Evolutionary conservation across 2,113 vertebrate genomes (phyloP), one percentile per base, ranked within the genome.

Genomic region (Rallus limicola): DNA sequence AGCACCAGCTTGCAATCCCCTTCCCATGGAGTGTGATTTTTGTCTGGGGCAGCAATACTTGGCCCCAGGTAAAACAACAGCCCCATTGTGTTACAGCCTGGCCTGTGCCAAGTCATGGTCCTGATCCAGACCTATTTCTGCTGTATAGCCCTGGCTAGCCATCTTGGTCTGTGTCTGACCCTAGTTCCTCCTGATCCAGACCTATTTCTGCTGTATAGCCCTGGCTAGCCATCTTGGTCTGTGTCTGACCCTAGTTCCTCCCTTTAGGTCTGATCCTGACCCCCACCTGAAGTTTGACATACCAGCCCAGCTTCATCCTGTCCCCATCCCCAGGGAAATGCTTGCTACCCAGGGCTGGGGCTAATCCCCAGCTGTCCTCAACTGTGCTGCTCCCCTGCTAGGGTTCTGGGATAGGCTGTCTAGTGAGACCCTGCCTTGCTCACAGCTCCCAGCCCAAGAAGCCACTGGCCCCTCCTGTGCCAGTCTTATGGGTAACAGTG

Each of bases 331-430:
- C 18, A 12, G 53, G 48, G 38, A 71, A 46, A 17, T 34, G 33
- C 28, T 50, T 46, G 33, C 25, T 76, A 36, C 6, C 31, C 42
- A 29, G 19, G 34, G 6, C 28, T 63, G 42, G 10, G 5, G 13
- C 2, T 60, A 38, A 38, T 24, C 14, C 7, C 65, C 1, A 0
- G 4, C 9, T 28, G 29, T 5, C n/a, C 33, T 40, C 1, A 3
- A 28, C 16, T 36, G 34, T 14, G 36, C 40, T 53, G 23, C 16
- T 76, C 16, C 33, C 33, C 1, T 2, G 10, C 20, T 33, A 29
- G 19, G 26, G 44, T 28, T 26, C 3, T 56, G 28, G 26, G 31
- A 77, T 1, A 23, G 5, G 3, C 18, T 33, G n/a, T 14, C 16
- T n/a, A 5, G 6, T 23, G 24, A 56, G 11, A 16, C 6, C 28